Percentiles rank a stretch among this genome's conserved stretches.
Conservation (phyloP, 2,797 vertebrate genomes). For the Takifugu ocellatus region DNA sequence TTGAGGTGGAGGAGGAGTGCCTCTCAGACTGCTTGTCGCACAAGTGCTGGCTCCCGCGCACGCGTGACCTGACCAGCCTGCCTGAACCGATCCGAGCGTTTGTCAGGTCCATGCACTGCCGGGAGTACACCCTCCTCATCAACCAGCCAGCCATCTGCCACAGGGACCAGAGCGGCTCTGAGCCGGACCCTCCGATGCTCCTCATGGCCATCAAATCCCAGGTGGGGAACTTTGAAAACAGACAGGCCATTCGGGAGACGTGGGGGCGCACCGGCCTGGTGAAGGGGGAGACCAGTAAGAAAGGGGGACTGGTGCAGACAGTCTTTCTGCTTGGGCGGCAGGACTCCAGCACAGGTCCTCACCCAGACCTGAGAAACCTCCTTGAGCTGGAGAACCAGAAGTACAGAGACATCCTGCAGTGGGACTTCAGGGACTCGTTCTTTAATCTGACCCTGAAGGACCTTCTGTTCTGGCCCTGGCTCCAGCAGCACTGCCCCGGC, state of each 20-base stretch:
- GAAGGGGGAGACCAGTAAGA: slow-evolving; percentile 34
- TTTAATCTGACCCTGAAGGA: slow-evolving; percentile 81
- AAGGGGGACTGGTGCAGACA: slow-evolving; percentile 57
- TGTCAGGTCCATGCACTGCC: slow-evolving; percentile 76
- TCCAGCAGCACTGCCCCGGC: slow-evolving; percentile 63
- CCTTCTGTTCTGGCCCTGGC: slow-evolving; percentile 77
- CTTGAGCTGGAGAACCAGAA: slow-evolving; percentile 61
- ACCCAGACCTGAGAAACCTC: slow-evolving; percentile 68
- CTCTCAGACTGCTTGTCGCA: slow-evolving; percentile 49
- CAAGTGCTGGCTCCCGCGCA: slow-evolving; percentile 39
- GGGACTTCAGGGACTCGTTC: slow-evolving; percentile 80
- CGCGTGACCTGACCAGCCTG: slow-evolving; percentile 53
- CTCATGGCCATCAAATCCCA: slow-evolving; percentile 80
- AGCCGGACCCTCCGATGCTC: slow-evolving; percentile 57
- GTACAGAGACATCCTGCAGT: slow-evolving; percentile 75
- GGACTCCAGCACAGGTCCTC: slow-evolving; percentile 60
- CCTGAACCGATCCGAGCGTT: slow-evolving; percentile 75
- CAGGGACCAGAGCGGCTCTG: slow-evolving; percentile 19
- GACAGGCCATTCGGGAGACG: slow-evolving; percentile 80
- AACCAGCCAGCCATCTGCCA: slow-evolving; percentile 69
- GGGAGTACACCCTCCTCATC: slow-evolving; percentile 68
- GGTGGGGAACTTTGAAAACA: slow-evolving; percentile 78
- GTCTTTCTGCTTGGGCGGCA: slow-evolving; percentile 79
- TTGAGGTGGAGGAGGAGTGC: slow-evolving; percentile 30
- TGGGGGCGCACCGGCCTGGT: slow-evolving; percentile 74